Percentiles rank a stretch among this genome's conserved stretches.
Conservation (phyloP, 2,888 invertebrate genomes). For the Scrobipalpa costella region DNA sequence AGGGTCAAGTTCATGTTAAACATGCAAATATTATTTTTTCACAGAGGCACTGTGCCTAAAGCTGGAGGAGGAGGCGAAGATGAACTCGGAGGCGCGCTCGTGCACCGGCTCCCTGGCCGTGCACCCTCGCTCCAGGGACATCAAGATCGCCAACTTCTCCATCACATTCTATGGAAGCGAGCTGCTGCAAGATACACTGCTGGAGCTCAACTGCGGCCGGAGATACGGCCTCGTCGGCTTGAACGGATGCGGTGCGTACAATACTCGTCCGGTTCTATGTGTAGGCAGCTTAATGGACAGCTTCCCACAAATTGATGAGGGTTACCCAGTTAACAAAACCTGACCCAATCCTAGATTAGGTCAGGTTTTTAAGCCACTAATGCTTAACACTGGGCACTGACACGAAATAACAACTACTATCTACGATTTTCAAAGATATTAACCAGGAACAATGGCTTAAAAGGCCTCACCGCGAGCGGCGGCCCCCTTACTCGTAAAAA, state of each 20-base stretch:
- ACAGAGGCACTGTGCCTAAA: slow-evolving; percentile 92
- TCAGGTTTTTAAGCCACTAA: too few relatives aligned
- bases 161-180: slow-evolving; percentile 99
- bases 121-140: slow-evolving; percentile 96
- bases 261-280: neutral
- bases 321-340: too few relatives aligned
- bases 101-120: slow-evolving; percentile 97
- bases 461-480: too few relatives aligned
- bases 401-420: too few relatives aligned
- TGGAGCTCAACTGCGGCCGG: slow-evolving; percentile 98
- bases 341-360: too few relatives aligned
- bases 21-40: neutral
- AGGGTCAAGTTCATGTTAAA: too few relatives aligned
- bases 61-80: slow-evolving; percentile 93
- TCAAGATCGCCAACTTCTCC: slow-evolving; percentile 97
- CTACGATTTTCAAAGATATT: too few relatives aligned
- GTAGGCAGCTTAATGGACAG: too few relatives aligned
- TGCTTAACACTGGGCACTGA: too few relatives aligned
- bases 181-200: slow-evolving; percentile 95
- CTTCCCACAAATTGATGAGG: too few relatives aligned
- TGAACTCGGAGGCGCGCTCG: slow-evolving; percentile 96
- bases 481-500: too few relatives aligned
- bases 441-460: too few relatives aligned
- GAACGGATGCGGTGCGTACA: slow-evolving; percentile 94
- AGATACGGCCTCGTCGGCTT: slow-evolving; percentile 97